phyloP scores from a whole-genome alignment of 35 echinoderm and acorn worm genomes.

The Chiridota heheva region DNA sequence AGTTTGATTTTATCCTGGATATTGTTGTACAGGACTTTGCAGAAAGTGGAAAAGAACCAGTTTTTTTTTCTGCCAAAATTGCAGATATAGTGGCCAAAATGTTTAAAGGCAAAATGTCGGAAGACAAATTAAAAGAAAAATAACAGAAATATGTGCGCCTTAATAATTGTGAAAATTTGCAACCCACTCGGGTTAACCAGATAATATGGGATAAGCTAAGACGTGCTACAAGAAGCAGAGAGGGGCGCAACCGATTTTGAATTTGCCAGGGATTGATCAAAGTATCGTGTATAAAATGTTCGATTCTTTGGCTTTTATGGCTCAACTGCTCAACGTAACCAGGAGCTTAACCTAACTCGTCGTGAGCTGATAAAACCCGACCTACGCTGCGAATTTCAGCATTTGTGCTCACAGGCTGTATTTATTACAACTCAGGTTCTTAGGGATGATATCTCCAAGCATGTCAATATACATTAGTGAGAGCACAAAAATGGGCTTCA shows the following conservation, averaged over 20 bases:
- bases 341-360: not conserved
- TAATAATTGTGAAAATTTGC: not conserved
- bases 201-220: constrained; percentile 4
- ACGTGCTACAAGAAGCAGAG: not conserved
- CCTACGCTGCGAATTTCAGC: constrained; percentile 1
- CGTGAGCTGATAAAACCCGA: constrained; percentile 6
- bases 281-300: too few relatives aligned
- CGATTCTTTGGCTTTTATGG: too few relatives aligned
- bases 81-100: not conserved
- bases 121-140: constrained; percentile 17
- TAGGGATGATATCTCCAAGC: not conserved
- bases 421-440: not conserved
- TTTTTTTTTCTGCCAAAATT: too few relatives aligned
- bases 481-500: too few relatives aligned
- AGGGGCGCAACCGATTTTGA: too few relatives aligned
- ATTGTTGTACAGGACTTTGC: too few relatives aligned
- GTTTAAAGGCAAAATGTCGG: not conserved
- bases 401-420: not conserved
- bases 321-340: too few relatives aligned
- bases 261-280: too few relatives aligned
- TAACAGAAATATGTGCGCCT: not conserved
- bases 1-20: too few relatives aligned
- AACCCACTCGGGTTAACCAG: constrained; percentile 9
- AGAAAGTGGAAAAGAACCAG: too few relatives aligned
- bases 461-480: too few relatives aligned